Evolutionary conservation across 2,113 vertebrate genomes (phyloP), one percentile per base, ranked within the genome.

Genomic region (Tachuris rubrigastra): DNA sequence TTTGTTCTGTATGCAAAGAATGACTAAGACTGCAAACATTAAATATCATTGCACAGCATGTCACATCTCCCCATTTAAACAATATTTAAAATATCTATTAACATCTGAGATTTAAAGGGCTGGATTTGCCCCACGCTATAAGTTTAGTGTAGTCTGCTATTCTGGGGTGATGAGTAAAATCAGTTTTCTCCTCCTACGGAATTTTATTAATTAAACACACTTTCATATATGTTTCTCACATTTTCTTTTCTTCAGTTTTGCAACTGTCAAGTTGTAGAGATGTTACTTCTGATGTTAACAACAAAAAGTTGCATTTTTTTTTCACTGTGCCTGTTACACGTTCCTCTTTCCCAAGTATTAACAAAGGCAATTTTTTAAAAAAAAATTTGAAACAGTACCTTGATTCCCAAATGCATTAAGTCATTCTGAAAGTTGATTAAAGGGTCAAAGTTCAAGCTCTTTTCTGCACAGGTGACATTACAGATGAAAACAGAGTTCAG

Each of bases 31-130:
- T 16, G 12, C 50, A 52, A 52, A 52, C 25, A 52, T 9, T 52
- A 28, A 52, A 52, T 28, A 52, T 14, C 25, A 35, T 2, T 28
- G 14, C 46, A 33, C 0, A 55, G 23, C 16, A 49, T 0, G 0
- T 25, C 33, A 39, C n/a, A 33, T 10, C 55, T 35, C 55, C 31
- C 21, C 25, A 49, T 25, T 39, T 37, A 17, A 84, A 13, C 25
- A 52, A 41, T 16, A 21, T 66, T 31, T 58, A 60, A 83, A 49
- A 17, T 37, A 47, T 24, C 46, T 49, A 5, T 12, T 37, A 59
- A 12, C 14, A 53, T 3, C 23, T 39, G 60, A 62, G 6, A 71
- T 47, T 24, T 16, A 21, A 18, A 71, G 41, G 14, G 12, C 10
- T 72, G 25, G 16, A 69, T 60, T 69, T 68, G 16, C 31, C 39